These are phyloP conservation scores for Spatula clypeata DNA, from an alignment of 2,797 vertebrate genomes.

Conservation along the genomic window DNA sequence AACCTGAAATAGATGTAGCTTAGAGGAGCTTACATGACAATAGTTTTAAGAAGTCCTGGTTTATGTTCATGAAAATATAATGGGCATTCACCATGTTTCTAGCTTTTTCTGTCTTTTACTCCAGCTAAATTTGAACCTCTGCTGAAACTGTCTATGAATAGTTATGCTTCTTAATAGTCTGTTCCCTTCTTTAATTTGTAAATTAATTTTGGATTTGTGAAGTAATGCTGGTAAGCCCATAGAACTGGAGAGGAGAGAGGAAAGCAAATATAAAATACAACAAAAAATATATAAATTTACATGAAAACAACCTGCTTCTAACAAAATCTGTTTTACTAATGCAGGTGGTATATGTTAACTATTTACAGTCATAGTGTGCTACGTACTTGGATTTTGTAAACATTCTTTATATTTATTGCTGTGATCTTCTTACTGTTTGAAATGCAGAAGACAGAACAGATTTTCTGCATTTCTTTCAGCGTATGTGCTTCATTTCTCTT, in stretches of 20 bases:
- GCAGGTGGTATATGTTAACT: background rate
- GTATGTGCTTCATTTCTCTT: background rate
- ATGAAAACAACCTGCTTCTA: background rate
- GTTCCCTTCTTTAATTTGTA: background rate
- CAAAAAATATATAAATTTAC: background rate
- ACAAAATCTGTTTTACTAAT: background rate
- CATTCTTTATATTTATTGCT: background rate
- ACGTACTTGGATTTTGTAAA: background rate
- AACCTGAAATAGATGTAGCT: background rate
- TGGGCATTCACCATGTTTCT: background rate
- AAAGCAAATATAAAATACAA: background rate
- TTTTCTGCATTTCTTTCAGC: background rate
- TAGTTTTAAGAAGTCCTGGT: background rate
- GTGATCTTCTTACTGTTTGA: background rate
- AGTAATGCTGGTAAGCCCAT: background rate
- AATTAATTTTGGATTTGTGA: background rate
- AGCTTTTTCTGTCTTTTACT: background rate
- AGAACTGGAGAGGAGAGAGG: background rate
- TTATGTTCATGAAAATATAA: fast-evolving
- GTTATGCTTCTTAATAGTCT: background rate
- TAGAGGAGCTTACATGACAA: background rate
- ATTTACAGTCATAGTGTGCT: background rate
- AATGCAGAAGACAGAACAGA: background rate
- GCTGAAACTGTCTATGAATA: background rate
- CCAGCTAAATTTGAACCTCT: background rate